phyloP scores from a whole-genome alignment of 2,113 vertebrate species.

The mouse (Mus musculus) region DNA sequence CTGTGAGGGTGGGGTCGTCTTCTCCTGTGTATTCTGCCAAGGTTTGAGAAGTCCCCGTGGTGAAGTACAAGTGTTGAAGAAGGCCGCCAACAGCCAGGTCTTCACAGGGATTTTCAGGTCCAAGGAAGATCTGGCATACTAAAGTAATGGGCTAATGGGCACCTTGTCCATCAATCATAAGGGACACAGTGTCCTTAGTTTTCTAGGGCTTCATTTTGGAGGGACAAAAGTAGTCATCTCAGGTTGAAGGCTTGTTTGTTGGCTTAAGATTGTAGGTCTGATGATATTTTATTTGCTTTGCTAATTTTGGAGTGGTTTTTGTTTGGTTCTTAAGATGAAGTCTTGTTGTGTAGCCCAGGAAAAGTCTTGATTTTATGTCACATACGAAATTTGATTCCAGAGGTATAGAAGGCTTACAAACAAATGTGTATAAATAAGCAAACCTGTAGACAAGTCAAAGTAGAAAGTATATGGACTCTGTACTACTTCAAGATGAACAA shows the following conservation, averaged over 20 bases:
- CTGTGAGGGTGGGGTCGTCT: neutral
- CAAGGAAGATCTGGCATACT: neutral
- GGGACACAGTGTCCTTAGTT: neutral
- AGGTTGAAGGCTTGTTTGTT: neutral
- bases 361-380: neutral
- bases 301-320: neutral
- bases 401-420: neutral
- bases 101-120: neutral
- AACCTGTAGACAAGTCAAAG: neutral
- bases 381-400: neutral
- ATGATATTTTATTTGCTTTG: neutral
- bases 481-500: neutral
- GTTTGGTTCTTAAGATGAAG: neutral
- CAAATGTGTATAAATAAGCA: neutral
- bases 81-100: neutral
- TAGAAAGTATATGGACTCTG: neutral
- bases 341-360: neutral
- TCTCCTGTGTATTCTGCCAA: neutral
- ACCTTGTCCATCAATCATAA: neutral
- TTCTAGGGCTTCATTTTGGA: neutral
- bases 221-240: neutral
- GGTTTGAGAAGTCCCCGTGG: neutral
- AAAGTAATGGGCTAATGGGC: too few relatives aligned
- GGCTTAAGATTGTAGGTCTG: neutral
- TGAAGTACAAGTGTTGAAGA: neutral